These are phyloP conservation scores for Carapus acus DNA, from an alignment of 2,797 vertebrate species.

Conservation along the genomic window DNA sequence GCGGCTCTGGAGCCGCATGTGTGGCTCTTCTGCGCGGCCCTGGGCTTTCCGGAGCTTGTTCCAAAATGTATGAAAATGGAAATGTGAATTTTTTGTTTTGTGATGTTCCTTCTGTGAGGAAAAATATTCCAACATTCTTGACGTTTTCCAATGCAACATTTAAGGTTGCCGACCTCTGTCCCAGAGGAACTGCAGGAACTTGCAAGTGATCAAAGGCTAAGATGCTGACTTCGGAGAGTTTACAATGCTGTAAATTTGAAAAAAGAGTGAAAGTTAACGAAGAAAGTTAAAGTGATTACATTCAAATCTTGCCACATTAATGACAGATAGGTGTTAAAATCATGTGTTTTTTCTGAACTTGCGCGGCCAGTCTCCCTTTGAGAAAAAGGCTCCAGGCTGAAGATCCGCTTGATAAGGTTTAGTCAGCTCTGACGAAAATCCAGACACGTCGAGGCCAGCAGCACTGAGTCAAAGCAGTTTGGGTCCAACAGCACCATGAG, in stretches of 20 bases:
- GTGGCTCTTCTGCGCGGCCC: too few relatives aligned
- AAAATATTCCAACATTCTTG: too few relatives aligned
- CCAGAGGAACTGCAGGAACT: slow-evolving; percentile 68
- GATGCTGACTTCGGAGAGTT: slow-evolving; percentile 64
- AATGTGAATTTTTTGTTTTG: too few relatives aligned
- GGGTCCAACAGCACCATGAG: slow-evolving; percentile 84
- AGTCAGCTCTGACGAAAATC: slow-evolving; percentile 73
- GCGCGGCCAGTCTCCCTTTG: slow-evolving; percentile 74
- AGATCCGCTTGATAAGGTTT: slow-evolving; percentile 73
- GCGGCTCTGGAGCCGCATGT: too few relatives aligned
- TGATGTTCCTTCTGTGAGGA: too few relatives aligned
- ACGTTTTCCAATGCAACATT: too few relatives aligned
- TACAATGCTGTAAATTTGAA: slow-evolving; percentile 76
- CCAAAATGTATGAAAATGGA: too few relatives aligned
- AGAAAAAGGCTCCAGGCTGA: slow-evolving; percentile 69
- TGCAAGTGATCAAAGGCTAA: slow-evolving; percentile 72
- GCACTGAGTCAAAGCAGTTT: slow-evolving; percentile 74
- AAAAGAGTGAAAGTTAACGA: too few relatives aligned
- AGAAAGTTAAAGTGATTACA: slow-evolving; percentile 7
- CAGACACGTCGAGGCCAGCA: slow-evolving; percentile 68
- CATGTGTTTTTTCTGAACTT: slow-evolving; percentile 52
- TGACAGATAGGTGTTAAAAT: slow-evolving; percentile 1
- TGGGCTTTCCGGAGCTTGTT: too few relatives aligned
- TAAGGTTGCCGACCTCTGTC: too few relatives aligned
- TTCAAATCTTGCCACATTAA: not conserved